A percentile compares a stretch with the other conserved stretches of the same genome.
Evolutionary conservation across 2,797 vertebrate genomes (phyloP).

Genomic region (Mus minutoides): DNA sequence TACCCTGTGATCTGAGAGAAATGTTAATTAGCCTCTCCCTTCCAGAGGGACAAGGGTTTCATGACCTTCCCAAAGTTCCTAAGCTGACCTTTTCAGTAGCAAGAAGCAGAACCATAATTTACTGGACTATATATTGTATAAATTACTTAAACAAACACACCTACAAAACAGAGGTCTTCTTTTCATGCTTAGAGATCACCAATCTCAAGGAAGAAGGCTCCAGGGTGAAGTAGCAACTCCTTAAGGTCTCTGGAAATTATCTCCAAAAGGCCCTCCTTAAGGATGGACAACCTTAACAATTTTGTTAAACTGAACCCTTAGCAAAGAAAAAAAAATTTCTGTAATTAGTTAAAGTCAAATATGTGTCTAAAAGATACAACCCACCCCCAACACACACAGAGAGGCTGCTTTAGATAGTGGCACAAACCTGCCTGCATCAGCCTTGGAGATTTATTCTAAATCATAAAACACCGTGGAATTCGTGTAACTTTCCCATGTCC

Average conservation of each 20-base stretch:
- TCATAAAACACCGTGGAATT: constrained; percentile 53
- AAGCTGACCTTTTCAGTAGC: background rate
- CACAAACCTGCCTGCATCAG: constrained; percentile 45
- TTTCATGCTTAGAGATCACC: constrained; percentile 29
- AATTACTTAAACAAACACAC: constrained; percentile 39
- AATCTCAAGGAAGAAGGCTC: background rate
- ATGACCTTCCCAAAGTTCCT: no score
- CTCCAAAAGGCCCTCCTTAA: background rate
- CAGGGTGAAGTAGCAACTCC: constrained; percentile 50
- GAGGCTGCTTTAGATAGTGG: background rate
- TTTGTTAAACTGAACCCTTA: background rate
- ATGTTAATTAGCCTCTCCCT: no score
- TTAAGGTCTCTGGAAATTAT: constrained; percentile 34
- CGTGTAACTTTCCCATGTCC: constrained; percentile 53
- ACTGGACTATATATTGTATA: background rate
- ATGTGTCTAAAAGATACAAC: constrained; percentile 74
- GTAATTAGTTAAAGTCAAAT: constrained; percentile 43
- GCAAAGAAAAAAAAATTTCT: constrained; percentile 57
- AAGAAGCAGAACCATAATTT: background rate
- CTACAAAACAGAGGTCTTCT: background rate
- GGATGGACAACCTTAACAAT: background rate
- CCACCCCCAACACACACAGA: no score
- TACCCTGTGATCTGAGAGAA: no score
- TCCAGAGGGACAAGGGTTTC: no score
- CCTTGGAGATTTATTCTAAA: constrained; percentile 26